Base-by-base conservation (phyloP, 2,113 vertebrate genomes). In the Globicephala melas region DNA sequence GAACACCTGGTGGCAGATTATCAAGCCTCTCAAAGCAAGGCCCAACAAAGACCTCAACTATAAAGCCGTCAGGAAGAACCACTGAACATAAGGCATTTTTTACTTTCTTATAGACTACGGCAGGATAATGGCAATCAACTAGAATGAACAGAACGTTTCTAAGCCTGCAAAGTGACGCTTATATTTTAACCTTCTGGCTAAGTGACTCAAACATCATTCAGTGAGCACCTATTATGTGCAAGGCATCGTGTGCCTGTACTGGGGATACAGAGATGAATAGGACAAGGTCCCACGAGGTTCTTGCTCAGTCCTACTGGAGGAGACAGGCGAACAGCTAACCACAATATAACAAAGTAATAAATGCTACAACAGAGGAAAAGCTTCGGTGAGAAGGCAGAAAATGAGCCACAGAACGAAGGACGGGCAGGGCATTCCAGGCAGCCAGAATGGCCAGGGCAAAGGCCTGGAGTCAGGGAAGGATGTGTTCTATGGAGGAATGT, bases 1-100 rank as follows among this genome's bases (percentile, higher is more conserved):
- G 77, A 96, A 87, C 93, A 92, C 26, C 92, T 93, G 93, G 96
- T n/a, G 87, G 67, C 44, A 91, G 25, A 65, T 90, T 95, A 95
- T 58, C 38, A 55, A 70, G 58, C 25, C 36, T 94, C 17, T 92
- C 83, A 28, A 74, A 50, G 58, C 58, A 83, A 36, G 77, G 74
- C 67, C 70, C 3, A 18, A 62, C 74, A 85, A 87, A 55, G 73
- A 8, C 55, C 60, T 94, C 33, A 76, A 33, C 67, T 13, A 83
- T 2, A 96, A 70, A 93, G 33, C 36, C 21, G 4, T 53, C 62
- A 91, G 53, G 73, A 95, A 80, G 67, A 79, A 85, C 12, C 47
- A 60, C n/a, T 18, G 76, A 93, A 38, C 20, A 79, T 50, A 63
- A 90, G 31, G 13, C 41, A 71, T 41, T 62, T 90, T 84, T 95